Conservation (phyloP, 2,797 vertebrate genomes). For the Syngnathus rostellatus region DNA sequence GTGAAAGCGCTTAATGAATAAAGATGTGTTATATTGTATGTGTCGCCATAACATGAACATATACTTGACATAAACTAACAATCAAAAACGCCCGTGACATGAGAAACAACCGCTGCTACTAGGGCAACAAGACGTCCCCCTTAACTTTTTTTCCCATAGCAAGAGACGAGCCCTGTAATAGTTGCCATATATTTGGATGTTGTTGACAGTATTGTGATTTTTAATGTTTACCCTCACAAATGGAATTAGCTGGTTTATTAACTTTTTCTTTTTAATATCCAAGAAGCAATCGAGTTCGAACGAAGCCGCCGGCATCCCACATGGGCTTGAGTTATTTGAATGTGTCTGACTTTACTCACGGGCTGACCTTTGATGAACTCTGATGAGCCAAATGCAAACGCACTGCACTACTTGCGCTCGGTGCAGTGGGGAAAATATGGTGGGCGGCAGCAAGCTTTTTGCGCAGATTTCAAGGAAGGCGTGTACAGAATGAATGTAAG, state of each 20-base stretch:
- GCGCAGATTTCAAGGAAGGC: constrained; percentile 8
- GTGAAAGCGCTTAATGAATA: too few relatives aligned
- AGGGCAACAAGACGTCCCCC: background rate
- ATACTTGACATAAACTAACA: background rate
- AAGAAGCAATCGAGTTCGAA: constrained; percentile 27
- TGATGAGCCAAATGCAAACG: constrained; percentile 40
- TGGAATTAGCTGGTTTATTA: constrained; percentile 33
- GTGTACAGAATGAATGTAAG: constrained; percentile 17
- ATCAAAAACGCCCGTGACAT: too few relatives aligned
- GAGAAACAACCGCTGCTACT: background rate
- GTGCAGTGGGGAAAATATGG: constrained; percentile 11
- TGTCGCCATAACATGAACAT: background rate
- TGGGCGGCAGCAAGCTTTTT: constrained; percentile 30
- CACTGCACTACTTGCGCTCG: constrained; percentile 25
- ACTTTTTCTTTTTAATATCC: constrained; percentile 38
- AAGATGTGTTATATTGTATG: background rate
- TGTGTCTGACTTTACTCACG: background rate
- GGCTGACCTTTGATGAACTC: background rate
- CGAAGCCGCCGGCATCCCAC: constrained; percentile 37
- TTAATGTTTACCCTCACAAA: constrained; percentile 54
- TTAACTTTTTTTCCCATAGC: constrained; percentile 36
- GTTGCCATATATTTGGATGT: constrained; percentile 53
- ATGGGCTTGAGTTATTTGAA: constrained; percentile 18
- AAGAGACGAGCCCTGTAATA: constrained; percentile 57
- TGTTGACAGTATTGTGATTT: constrained; percentile 71